A percentile compares a stretch with the other conserved stretches of the same genome.
These are phyloP conservation scores for Ceyx margarethae DNA, from an alignment of 2,113 vertebrate species.

Conservation along the genomic window DNA sequence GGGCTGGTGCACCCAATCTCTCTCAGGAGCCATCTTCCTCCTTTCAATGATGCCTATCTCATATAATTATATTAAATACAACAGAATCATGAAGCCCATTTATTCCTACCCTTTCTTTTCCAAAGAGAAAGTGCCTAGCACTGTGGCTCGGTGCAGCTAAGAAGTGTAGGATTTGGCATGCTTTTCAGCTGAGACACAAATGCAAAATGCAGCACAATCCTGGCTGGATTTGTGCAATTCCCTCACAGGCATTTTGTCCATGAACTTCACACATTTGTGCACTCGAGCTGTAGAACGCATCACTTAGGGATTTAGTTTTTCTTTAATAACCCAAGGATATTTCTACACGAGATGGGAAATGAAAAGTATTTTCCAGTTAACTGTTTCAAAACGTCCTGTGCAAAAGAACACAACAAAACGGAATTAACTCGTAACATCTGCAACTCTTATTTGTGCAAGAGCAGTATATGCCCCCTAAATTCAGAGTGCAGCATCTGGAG, in stretches of 20 bases:
- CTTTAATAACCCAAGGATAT: conserved; percentile 44
- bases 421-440: conserved; percentile 66
- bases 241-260: background rate
- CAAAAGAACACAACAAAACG: conserved; percentile 58
- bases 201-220: background rate
- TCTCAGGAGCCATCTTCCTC: background rate
- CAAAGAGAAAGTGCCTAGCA: background rate
- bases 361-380: conserved; percentile 63
- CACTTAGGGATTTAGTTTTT: conserved; percentile 33
- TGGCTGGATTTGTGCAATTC: conserved; percentile 19
- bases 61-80: background rate
- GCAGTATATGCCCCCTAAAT: conserved; percentile 48
- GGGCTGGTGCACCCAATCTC: background rate
- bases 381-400: conserved; percentile 60
- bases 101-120: background rate
- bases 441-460: conserved; percentile 60
- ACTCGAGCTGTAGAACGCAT: background rate
- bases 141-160: background rate
- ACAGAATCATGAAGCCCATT: background rate
- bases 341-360: conserved; percentile 60
- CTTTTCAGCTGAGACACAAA: conserved; percentile 18
- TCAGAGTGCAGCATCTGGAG: conserved; percentile 61
- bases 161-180: background rate
- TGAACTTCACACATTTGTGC: conserved; percentile 1
- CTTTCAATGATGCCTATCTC: background rate